Evolutionary conservation across 1,140 invertebrate species (phyloP), one percentile per base, ranked within the genome.

Genomic region (Drosophila kurseongensis): DNA sequence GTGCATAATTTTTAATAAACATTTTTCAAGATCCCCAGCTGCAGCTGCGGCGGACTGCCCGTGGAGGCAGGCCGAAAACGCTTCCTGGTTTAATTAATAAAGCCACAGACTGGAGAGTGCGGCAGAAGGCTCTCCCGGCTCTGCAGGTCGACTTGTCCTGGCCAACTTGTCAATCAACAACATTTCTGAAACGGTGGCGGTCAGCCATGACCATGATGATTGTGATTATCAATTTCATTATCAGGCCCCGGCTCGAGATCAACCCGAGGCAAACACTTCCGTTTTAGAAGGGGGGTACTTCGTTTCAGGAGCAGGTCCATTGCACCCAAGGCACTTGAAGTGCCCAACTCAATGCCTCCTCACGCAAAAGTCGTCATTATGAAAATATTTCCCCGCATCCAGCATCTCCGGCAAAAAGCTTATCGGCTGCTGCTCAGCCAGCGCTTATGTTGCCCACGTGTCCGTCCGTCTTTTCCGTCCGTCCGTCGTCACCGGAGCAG

Each of bases 1-100:
- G 83, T 88, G 83, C 83, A 88, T 88, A 88, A 88, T 88, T 88
- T 88, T 88, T 88, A 89, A 88, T 88, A 89, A 83, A 89, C 88
- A 80, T 89, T 89, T 82, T 89, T 83, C 71, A 79, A 86, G 83
- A 78, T 88, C 83, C 81, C 52, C 66, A 52, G 50, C 50, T 56
- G 51, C 63, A 62, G 48, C 80, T 75, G 57, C 12, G 50, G 23
- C 10, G 36, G 72, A 71, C 56, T 47, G 63, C 45, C 40, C 41
- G 52, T 60, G 75, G 47, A 83, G 73, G 52, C 55, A 44, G 67
- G 12, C 67, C 42, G 6, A 62, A 80, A 85, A 82, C 47, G 67
- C 83, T 83, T 88, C 84, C 83, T 89, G 84, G 83, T 88, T 88
- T 88, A 88, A 88, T 88, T 88, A 88, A 83, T 82, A 82, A 69